Evolutionary conservation across 2,797 vertebrate genomes (phyloP).

Genomic region (Aeoliscus strigatus): DNA sequence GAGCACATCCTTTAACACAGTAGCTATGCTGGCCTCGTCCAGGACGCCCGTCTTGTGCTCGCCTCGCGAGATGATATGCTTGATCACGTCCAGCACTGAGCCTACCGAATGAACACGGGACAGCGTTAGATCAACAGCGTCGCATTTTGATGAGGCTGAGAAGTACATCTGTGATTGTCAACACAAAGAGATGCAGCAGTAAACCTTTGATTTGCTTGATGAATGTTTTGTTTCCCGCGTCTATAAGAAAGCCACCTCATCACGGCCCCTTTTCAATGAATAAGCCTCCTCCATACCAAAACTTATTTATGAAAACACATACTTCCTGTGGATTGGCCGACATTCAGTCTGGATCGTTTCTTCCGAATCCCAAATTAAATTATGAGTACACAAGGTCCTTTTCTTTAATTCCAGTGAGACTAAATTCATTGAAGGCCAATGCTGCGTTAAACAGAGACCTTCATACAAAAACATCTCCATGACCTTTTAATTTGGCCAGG

Average conservation of each 20-base stretch:
- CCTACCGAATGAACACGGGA: conserved; percentile 67
- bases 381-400: conserved; percentile 18
- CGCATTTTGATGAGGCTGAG: too few species aligned
- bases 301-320: conserved; percentile 36
- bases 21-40: conserved; percentile 92
- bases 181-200: too few species aligned
- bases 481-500: conserved; percentile 47
- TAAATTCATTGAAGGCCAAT: conserved; percentile 12
- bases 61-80: conserved; percentile 93
- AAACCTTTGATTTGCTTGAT: too few species aligned
- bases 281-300: conserved; percentile 21
- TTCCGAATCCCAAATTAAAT: conserved; percentile 29
- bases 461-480: conserved; percentile 34
- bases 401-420: conserved; percentile 7
- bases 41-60: conserved; percentile 94
- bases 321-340: conserved; percentile 33
- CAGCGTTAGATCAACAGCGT: background rate
- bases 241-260: background rate
- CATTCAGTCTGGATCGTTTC: conserved; percentile 25
- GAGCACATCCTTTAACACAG: conserved; percentile 90
- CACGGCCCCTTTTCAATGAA: background rate
- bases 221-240: too few species aligned
- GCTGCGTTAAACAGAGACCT: conserved; percentile 14
- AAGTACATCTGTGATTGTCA: background rate
- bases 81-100: conserved; percentile 96